Conservation (phyloP, 2,797 vertebrate genomes). For the Sarcophilus harrisii region DNA sequence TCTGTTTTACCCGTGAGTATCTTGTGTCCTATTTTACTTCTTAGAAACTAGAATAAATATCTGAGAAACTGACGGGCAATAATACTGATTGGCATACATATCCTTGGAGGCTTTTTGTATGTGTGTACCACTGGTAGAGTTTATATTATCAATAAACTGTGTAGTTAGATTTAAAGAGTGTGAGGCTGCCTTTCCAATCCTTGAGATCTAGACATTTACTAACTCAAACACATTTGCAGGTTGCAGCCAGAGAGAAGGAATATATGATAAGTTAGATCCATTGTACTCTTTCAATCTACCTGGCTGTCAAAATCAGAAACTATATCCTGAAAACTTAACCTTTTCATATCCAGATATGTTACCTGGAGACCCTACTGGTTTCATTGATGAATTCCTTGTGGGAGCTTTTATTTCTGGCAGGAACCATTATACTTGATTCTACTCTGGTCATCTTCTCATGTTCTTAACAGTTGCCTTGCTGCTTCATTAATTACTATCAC, state of each 20-base stretch:
- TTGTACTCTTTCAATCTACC: neutral
- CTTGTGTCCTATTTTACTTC: neutral
- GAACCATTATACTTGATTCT: neutral
- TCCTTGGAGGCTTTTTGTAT: neutral
- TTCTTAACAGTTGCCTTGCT: neutral
- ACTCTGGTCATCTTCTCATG: neutral
- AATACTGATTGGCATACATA: neutral
- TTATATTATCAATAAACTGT: constrained; percentile 1
- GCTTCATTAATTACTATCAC: neutral
- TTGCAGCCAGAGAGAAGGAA: neutral
- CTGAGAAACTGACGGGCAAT: neutral
- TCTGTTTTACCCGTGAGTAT: neutral
- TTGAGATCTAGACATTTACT: neutral
- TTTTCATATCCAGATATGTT: neutral
- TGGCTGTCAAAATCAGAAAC: neutral
- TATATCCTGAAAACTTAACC: neutral
- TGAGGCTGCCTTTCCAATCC: neutral
- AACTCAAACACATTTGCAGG: neutral
- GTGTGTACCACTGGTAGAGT: neutral
- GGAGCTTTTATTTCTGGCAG: neutral
- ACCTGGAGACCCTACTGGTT: neutral
- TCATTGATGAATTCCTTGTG: neutral
- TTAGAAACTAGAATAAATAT: neutral
- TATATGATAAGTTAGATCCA: neutral
- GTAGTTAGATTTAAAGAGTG: neutral